Base-by-base conservation (phyloP, 2,888 invertebrate genomes). In the Campopleginae sp. region DNA sequence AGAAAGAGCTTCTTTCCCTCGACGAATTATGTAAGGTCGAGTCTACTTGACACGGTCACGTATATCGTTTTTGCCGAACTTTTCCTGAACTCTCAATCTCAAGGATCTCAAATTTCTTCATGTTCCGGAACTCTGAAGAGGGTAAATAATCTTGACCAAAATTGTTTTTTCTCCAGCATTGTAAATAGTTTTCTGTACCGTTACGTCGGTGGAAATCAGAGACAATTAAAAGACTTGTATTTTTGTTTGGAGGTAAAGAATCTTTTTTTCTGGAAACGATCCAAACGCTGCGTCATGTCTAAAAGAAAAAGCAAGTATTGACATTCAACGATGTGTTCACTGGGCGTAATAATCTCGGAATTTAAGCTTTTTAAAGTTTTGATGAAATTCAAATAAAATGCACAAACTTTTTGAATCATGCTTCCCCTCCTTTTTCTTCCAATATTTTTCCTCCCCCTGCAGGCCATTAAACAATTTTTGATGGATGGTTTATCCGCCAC, bases 401-500 rank as follows among this genome's bases (percentile, higher is more conserved):
- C 33, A 12, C 58, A 27, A 75, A 71, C n/a, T 65, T 65, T 80
- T 19, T 48, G 51, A 42, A 70, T 75, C 51, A 19, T 63, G 10
- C 63, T 61, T 70, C 17, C 31, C 42, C 17, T 1, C 12, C 66
- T 76, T 76, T 70, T 14, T 46, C 46, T 42, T 33, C 46, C 31
- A 12, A 46, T 46, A 17, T 51, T 48, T 70, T 46, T 42, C 72
- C 42, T 14, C 54, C 12, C 19, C 58, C 27, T 6, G 38, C 19
- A 54, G 8, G n/a, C 66, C 63, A n/a, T 46, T 31, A 54, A 58
- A 63, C 14, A 23, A 48, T 71, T 66, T 58, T 72, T 84, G 76
- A 84, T 84, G 17, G 80, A 84, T 84, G 44, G 77, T 19, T 19
- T 51, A n/a, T 58, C 58, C 42, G 71, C 48, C 77, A 80, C 38